Percentiles rank a stretch among this genome's conserved stretches.
Conservation (phyloP, 1,140 invertebrate species). For the Dolichoris vasculosae region DNA sequence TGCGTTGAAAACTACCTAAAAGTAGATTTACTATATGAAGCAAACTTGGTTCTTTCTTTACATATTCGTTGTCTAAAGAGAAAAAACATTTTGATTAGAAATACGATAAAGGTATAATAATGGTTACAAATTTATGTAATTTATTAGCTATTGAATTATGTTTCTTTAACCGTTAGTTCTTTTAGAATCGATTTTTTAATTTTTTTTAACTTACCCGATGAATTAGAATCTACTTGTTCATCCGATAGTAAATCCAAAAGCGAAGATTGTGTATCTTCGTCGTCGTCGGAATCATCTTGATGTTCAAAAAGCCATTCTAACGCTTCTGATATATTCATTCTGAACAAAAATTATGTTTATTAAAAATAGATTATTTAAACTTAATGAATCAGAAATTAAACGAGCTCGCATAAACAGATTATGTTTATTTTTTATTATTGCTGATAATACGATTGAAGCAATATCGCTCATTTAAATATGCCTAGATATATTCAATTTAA, state of each 20-base stretch:
- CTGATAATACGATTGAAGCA: too few species aligned
- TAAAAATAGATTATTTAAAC: too few species aligned
- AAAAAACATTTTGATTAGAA: conserved; percentile 27
- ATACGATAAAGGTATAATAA: background rate
- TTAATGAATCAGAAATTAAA: too few species aligned
- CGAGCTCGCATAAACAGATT: too few species aligned
- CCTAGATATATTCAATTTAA: too few species aligned
- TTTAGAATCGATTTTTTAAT: conserved; percentile 56
- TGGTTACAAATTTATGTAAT: background rate
- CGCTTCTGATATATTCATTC: conserved; percentile 70
- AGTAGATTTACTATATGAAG: conserved; percentile 72
- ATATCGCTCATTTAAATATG: too few species aligned
- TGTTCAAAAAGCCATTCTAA: conserved; percentile 73
- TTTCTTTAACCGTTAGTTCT: conserved; percentile 60
- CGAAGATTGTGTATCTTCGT: conserved; percentile 57
- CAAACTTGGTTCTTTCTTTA: conserved; percentile 62
- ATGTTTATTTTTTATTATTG: too few species aligned
- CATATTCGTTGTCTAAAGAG: conserved; percentile 47
- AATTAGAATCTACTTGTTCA: conserved; percentile 55
- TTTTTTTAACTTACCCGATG: conserved; percentile 41
- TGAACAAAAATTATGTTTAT: conserved; percentile 46
- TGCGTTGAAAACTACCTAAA: conserved; percentile 74
- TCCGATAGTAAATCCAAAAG: conserved; percentile 43
- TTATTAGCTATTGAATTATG: conserved; percentile 49
- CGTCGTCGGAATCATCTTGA: conserved; percentile 63